Conservation (phyloP, 1,140 invertebrate species). For the Euglossa dilemma region DNA sequence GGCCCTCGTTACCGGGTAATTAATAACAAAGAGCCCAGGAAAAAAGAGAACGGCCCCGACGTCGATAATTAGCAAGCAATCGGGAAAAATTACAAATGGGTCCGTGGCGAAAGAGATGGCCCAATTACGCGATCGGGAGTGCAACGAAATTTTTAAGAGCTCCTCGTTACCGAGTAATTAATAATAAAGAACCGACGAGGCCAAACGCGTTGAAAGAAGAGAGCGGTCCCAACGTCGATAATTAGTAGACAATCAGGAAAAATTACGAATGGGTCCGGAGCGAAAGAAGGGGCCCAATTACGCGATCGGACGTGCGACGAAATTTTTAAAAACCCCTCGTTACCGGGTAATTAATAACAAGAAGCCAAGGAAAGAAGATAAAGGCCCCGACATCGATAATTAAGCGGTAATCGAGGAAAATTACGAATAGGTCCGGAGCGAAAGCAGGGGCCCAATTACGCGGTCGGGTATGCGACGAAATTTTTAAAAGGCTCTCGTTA, state of each 20-base stretch:
- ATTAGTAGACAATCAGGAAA: conserved; percentile 6
- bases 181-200: not conserved
- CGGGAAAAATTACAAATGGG: conserved; percentile 1
- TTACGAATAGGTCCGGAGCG: too few relatives aligned
- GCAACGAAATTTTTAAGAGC: too few relatives aligned
- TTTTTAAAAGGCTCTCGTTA: too few relatives aligned
- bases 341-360: too few relatives aligned
- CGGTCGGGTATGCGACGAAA: not conserved
- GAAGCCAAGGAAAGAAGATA: not conserved
- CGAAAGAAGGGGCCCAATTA: too few relatives aligned
- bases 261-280: not conserved
- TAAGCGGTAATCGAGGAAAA: conserved; percentile 2
- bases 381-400: not conserved
- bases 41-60: too few relatives aligned
- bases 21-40: not conserved
- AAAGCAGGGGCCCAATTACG: conserved; percentile 12
- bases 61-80: conserved; percentile 7
- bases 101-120: too few relatives aligned
- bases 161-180: not conserved
- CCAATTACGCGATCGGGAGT: not conserved
- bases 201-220: too few relatives aligned
- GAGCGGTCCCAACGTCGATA: not conserved
- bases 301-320: not conserved
- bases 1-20: not conserved
- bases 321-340: too few relatives aligned